These are phyloP conservation scores for Clarias magur DNA, from an alignment of 2,113 vertebrate species.

Conservation along the genomic window DNA sequence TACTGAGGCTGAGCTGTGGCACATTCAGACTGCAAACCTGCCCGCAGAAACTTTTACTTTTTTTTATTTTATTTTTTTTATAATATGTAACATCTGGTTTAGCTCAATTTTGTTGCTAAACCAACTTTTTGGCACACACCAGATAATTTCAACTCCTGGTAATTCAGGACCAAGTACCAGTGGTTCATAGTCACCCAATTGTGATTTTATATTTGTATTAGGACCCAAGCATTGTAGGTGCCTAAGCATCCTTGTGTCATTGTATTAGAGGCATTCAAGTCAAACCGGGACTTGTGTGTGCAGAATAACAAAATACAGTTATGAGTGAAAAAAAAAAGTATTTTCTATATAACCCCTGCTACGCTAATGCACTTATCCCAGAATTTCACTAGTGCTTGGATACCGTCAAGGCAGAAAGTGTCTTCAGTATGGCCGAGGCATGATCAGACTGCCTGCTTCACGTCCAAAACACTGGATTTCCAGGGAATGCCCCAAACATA, in stretches of 20 bases:
- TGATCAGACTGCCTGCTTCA: too few species aligned
- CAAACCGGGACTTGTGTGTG: too few species aligned
- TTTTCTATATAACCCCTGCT: too few species aligned
- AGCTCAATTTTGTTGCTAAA: background rate
- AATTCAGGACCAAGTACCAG: background rate
- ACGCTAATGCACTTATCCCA: too few species aligned
- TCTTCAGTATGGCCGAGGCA: too few species aligned
- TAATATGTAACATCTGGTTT: slow-evolving; percentile 4
- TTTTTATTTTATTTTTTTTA: background rate
- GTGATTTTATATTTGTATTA: background rate
- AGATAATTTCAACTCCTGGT: background rate
- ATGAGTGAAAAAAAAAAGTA: too few species aligned
- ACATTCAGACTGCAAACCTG: background rate
- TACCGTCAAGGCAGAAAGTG: too few species aligned
- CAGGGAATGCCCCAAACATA: too few species aligned
- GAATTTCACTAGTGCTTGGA: too few species aligned
- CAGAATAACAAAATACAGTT: too few species aligned
- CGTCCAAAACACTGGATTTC: too few species aligned
- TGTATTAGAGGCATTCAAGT: background rate
- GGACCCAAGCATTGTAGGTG: background rate
- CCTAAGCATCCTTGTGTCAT: background rate
- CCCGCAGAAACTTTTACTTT: background rate
- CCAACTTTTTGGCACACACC: background rate
- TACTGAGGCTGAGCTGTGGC: background rate
- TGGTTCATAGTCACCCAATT: background rate